Percentiles rank a stretch among this genome's conserved stretches.
phyloP scores from a whole-genome alignment of 2,797 vertebrate genomes.

The Falco naumanni region DNA sequence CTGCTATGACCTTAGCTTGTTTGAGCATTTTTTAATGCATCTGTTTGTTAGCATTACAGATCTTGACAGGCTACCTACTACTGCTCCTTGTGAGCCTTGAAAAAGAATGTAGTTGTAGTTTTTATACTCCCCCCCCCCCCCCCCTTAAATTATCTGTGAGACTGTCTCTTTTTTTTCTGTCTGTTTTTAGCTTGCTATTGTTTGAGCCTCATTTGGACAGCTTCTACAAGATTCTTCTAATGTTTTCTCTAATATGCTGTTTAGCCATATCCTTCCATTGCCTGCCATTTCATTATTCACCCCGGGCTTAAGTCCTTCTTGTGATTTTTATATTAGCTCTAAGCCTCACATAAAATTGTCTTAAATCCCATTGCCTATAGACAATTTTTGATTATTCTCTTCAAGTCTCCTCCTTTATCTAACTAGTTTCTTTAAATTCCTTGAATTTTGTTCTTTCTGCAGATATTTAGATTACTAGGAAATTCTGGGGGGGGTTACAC shows the following conservation, averaged over 20 bases:
- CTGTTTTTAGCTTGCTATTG: slow-evolving; percentile 13
- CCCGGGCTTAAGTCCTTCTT: neutral
- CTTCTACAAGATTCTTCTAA: neutral
- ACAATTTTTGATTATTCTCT: neutral
- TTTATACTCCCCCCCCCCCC: neutral
- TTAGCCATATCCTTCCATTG: neutral
- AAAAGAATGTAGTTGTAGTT: neutral
- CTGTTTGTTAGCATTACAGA: neutral
- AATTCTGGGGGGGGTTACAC: neutral
- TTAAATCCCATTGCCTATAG: neutral
- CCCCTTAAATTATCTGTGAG: neutral
- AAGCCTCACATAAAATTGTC: neutral
- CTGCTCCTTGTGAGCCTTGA: neutral
- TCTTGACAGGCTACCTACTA: neutral
- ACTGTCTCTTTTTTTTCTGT: neutral
- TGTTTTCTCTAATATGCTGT: neutral
- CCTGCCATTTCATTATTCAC: neutral
- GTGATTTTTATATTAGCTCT: neutral
- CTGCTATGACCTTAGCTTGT: neutral
- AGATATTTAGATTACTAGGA: neutral
- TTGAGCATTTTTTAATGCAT: neutral
- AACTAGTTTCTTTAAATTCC: neutral
- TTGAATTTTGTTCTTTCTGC: neutral
- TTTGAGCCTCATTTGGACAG: neutral
- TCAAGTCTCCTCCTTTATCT: neutral